Base-by-base conservation (phyloP, 2,888 invertebrate species). In the Pocota personata region DNA sequence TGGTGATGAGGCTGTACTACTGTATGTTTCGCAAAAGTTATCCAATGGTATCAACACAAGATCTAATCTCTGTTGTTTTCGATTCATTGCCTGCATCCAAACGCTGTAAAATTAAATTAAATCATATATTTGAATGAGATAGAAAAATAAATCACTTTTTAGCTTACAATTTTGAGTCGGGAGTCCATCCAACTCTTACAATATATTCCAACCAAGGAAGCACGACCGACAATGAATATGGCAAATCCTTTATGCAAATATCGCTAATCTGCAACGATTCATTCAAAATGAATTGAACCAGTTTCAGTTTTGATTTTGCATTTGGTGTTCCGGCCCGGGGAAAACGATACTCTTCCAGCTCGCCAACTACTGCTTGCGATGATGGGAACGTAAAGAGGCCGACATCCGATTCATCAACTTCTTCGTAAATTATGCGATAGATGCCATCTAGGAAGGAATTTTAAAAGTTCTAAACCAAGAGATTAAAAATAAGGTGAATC, bases 201-300 rank as follows among this genome's bases (percentile, higher is more conserved):
- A 99, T 94, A 92, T 99, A 99, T 91, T 99, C 99, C 93, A 97
- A 95, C 97, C 97, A 97, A 0, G 98, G 97, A 91, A 98, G 98
- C 82, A 97, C 94, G 69, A 95, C 95, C 57, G 95, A 94, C n/a
- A 98, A 92, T 0, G 97, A 95, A 90, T 95, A 96, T 57, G 95
- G 94, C 87, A 97, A 93, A 88, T 97, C 96, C 89, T 95, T 94
- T 93, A 95, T 95, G 89, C 95, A 94, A 72, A 97, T 94, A 88
- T 97, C 96, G 0, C 94, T 94, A 73, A 97, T 96, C 91, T 96
- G 96, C 89, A 95, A 93, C 37, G 92, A 90, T 88, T 92, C 93
- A 73, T 92, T 92, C 60, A 97, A 92, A 78, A 95, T 94, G 92
- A 97, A 97, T 88, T 97, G 96, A 46, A 97, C 95, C 93, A 98